A percentile compares a stretch with the other conserved stretches of the same genome.
phyloP scores from a whole-genome alignment of 2,113 vertebrate genomes.

The Podilymbus podiceps region DNA sequence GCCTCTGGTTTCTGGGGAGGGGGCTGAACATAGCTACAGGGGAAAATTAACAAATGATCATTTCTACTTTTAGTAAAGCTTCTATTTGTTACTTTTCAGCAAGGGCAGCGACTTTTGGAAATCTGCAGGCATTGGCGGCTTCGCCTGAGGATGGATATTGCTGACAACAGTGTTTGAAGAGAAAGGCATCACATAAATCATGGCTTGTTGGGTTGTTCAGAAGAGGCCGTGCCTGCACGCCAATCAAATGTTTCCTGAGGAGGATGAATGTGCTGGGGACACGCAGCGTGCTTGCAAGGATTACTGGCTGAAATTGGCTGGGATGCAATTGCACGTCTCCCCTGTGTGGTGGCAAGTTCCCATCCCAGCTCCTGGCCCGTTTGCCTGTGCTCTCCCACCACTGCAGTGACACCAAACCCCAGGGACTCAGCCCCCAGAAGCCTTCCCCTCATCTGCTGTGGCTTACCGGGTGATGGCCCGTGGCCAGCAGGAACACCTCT shows the following conservation, averaged over 20 bases:
- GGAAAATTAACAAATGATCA: neutral
- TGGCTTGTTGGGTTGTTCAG: neutral
- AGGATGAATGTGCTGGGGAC: neutral
- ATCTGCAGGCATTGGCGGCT: neutral
- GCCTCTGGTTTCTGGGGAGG: neutral
- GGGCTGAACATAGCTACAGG: neutral
- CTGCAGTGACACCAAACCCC: neutral
- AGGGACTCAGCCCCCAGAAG: neutral
- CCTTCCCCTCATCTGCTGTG: neutral
- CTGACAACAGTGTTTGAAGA: conserved; percentile 40
- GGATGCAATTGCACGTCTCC: neutral
- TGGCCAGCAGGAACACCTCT: neutral
- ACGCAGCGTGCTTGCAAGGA: neutral
- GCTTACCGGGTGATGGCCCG: accelerated
- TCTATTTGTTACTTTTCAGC: neutral
- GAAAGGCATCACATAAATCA: conserved; percentile 41
- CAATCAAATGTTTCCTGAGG: conserved; percentile 4
- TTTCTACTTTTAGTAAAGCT: neutral
- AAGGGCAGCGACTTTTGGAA: conserved; percentile 4
- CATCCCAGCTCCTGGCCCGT: neutral
- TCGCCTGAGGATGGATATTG: neutral
- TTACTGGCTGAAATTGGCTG: neutral
- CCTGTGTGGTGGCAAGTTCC: neutral
- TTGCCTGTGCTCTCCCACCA: neutral
- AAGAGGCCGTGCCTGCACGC: neutral